Evolutionary conservation across 2,888 invertebrate genomes (phyloP), one percentile per base, ranked within the genome.

Genomic region (Petrophora chlorosata): DNA sequence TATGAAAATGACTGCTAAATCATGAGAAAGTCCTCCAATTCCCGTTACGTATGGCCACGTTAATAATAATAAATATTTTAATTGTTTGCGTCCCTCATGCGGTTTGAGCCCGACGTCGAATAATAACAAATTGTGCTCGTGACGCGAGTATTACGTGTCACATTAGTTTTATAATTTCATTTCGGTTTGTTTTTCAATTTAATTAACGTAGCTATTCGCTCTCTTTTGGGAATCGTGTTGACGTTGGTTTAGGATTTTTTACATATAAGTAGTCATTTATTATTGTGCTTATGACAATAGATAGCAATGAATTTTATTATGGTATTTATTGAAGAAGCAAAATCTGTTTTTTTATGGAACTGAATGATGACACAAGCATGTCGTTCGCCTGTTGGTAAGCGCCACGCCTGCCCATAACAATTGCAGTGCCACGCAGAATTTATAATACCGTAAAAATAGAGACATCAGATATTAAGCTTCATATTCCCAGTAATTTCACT

Each of bases 41-140:
- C 13, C 33, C 15, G 8, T 13, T 3, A 15, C 26, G 35, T 25
- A 32, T 48, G 42, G 26, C 23, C 35, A 38, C 53, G 57, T 57
- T 44, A 52, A 59, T 50, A 44, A 59, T 53, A 59, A 55, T 59
- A 60, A 61, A 63, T 62, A 76, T 73, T 73, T 76, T 82, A 83
- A 82, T 85, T 84, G 76, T 84, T 79, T 76, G 74, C 76, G 74
- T 71, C 68, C 65, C 69, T 67, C 61, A 65, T 84, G 86, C 73
- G 85, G 84, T 85, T 77, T 75, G 64, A 68, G 76, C 70, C 65
- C 65, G 63, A 67, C 70, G 63, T 64, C 69, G 74, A 71, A 75
- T 76, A 76, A 81, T 79, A 77, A 79, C 76, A 70, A 79, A 83
- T 75, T 76, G 70, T 65, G 66, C 65, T 63, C 62, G 67, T 75